Evolutionary conservation across 2,113 vertebrate species (phyloP).

Genomic region (Otis tarda): DNA sequence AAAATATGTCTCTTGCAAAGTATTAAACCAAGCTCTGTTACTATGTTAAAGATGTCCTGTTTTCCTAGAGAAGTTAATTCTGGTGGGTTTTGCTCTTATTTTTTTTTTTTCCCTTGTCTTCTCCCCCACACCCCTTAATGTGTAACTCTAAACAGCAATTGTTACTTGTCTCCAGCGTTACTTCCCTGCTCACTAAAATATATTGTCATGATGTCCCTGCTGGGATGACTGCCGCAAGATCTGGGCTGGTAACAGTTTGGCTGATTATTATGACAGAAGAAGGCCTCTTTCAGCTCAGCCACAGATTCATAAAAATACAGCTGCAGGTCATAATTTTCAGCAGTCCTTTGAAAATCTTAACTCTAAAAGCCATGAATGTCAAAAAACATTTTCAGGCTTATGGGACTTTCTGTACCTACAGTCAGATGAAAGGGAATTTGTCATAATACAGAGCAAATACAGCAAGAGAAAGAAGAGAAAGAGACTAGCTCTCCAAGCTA

Average conservation of each 20-base stretch:
- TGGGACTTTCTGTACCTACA: slow-evolving; percentile 25
- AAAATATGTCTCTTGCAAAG: background rate
- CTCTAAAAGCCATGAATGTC: slow-evolving; percentile 32
- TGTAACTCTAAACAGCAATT: background rate
- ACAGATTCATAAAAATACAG: slow-evolving; percentile 32
- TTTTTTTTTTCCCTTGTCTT: background rate
- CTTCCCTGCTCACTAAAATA: slow-evolving; percentile 3
- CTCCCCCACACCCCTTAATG: background rate
- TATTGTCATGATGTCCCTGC: background rate
- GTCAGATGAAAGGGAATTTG: slow-evolving; percentile 53
- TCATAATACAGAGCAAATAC: slow-evolving; percentile 41
- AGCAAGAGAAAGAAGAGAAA: background rate
- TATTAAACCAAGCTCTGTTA: background rate
- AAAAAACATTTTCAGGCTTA: slow-evolving; percentile 43
- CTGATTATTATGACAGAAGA: slow-evolving; percentile 39
- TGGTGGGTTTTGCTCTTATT: background rate
- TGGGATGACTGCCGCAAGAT: background rate
- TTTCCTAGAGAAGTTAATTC: background rate
- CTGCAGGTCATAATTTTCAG: slow-evolving; percentile 51
- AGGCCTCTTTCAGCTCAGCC: slow-evolving; percentile 21
- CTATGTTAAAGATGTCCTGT: background rate
- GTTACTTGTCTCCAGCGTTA: background rate
- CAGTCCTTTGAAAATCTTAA: slow-evolving; percentile 50
- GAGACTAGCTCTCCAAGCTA: background rate
- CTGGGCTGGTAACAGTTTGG: background rate